A percentile compares a stretch with the other conserved stretches of the same genome.
These are phyloP conservation scores for Cydia fagiglandana DNA, from an alignment of 1,140 invertebrate species.

Conservation along the genomic window DNA sequence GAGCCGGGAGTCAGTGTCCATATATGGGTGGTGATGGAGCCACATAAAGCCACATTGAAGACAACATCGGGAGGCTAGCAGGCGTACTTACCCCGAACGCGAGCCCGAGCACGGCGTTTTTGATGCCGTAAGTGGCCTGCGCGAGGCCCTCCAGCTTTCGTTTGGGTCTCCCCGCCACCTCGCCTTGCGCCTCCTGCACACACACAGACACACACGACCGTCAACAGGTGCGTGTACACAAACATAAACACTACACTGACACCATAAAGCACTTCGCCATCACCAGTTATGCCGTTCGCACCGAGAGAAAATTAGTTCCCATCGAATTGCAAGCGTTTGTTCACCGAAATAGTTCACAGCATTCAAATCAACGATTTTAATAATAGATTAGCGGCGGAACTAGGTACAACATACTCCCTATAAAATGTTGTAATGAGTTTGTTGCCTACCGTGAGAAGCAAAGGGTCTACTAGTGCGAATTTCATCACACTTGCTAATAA, in stretches of 20 bases:
- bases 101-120: conserved; percentile 87
- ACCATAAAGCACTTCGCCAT: conserved; percentile 22
- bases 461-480: not conserved
- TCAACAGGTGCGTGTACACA: conserved; percentile 28
- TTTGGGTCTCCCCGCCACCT: conserved; percentile 81
- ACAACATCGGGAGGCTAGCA: not conserved
- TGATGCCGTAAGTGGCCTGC: conserved; percentile 84
- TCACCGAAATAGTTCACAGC: conserved; percentile 27
- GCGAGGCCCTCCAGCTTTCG: conserved; percentile 84
- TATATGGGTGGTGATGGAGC: not conserved
- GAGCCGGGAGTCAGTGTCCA: conserved; percentile 9
- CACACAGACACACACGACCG: conserved; percentile 32
- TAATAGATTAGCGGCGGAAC: conserved; percentile 16
- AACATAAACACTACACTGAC: conserved; percentile 33
- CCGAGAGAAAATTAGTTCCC: conserved; percentile 32
- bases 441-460: conserved; percentile 1
- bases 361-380: conserved; percentile 18
- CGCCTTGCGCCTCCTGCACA: conserved; percentile 62
- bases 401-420: not conserved
- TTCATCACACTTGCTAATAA: not conserved
- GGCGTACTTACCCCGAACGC: conserved; percentile 87
- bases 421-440: conserved; percentile 1
- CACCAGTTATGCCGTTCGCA: conserved; percentile 25
- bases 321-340: conserved; percentile 31
- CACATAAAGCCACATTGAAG: conserved; percentile 8